Percentiles rank a stretch among this genome's conserved stretches.
phyloP scores from a whole-genome alignment of 2,113 vertebrate species.

The Conger conger region DNA sequence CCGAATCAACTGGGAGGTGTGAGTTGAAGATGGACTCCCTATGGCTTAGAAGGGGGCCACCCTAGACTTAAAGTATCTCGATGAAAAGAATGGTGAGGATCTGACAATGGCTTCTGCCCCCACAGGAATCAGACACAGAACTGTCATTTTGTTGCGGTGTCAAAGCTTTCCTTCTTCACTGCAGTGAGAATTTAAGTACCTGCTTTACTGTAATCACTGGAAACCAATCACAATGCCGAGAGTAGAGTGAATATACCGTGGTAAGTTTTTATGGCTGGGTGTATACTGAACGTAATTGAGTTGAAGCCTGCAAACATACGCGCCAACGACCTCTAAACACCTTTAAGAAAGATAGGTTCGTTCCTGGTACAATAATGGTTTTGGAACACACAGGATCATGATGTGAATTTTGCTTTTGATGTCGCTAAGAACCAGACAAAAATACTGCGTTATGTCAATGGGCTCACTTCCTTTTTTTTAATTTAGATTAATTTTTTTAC shows the following conservation, averaged over 20 bases:
- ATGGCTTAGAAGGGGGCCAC: conserved; percentile 82
- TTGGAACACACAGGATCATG: background rate
- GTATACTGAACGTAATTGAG: conserved; percentile 11
- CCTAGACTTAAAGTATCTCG: conserved; percentile 48
- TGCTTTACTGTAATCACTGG: conserved; percentile 7
- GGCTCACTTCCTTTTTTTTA: background rate
- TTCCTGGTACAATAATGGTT: background rate
- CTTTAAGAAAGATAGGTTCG: background rate
- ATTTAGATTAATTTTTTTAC: background rate
- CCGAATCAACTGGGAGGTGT: conserved; percentile 87
- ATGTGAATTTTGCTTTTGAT: background rate
- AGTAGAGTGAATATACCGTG: background rate
- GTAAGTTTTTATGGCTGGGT: background rate
- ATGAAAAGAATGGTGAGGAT: conserved; percentile 49
- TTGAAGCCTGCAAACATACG: background rate
- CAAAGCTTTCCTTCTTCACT: background rate
- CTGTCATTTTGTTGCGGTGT: background rate
- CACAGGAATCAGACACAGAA: conserved; percentile 5
- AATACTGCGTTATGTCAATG: background rate
- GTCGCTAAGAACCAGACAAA: background rate
- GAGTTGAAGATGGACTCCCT: conserved; percentile 83
- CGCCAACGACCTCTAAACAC: background rate
- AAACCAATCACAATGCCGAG: background rate
- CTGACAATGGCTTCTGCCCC: conserved; percentile 62
- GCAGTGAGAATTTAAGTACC: background rate